Evolutionary conservation across 2,113 vertebrate species (phyloP), one percentile per base, ranked within the genome.

Genomic region (Labeo rohita): DNA sequence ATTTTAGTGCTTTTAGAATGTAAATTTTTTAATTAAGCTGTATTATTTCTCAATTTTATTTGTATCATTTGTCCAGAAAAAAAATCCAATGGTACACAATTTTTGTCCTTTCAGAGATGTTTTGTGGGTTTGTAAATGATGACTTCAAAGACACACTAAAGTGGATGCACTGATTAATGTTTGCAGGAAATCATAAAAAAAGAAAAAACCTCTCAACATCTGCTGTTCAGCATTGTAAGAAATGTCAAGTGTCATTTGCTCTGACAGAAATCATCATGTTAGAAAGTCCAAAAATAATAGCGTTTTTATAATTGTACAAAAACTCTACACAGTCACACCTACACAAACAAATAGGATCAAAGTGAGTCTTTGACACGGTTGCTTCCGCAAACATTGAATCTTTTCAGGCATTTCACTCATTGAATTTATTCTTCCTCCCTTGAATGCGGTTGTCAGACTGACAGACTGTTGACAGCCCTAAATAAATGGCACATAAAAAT

Each of bases 401-500:
- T 77, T 39, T 36, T 80, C 54, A 39, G 6, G 77, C 54, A 56
- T 43, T 61, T 59, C 50, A 23, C 21, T 21, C 7, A 0, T n/a
- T 73, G 34, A 73, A 83, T 73, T 73, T 73, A 73, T 84, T 74
- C 18, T 43, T 8, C 50, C 23, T 70, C 21, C 52, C 49, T 43
- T 84, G 50, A 54, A 36, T 59, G 21, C 3, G 65, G 34, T 34
- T 84, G 66, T 73, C 82, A 84, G 66, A 83, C 45, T 73, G 49
- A 83, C 66, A 83, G 82, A 83, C 28, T 56, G 81, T 83, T 73
- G 81, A 84, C 50, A 73, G 68, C 36, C 76, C 50, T 47, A 49
- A 86, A 86, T 86, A 85, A 85, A 79, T 18, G 21, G 50, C 47
- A 50, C 74, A 79, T 85, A 79, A 80, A 68, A 59, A 45, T 34